A percentile compares a stretch with the other conserved stretches of the same genome.
Conservation (phyloP, 1,140 invertebrate species). For the Drosophila ananassae region DNA sequence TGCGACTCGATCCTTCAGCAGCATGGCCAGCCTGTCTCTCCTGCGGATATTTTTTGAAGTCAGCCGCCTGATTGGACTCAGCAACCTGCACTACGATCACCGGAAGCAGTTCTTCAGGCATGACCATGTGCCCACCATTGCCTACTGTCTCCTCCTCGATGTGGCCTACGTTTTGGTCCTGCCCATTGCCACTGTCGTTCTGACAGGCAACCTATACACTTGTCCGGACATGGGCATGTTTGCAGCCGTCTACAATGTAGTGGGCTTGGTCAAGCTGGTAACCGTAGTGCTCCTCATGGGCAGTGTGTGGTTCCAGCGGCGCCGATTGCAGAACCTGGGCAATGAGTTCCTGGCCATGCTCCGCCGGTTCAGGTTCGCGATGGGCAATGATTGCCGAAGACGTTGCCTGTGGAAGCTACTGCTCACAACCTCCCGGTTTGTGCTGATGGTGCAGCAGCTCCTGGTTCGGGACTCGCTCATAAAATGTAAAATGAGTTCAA, state of each 20-base stretch:
- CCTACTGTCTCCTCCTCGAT: constrained; percentile 48
- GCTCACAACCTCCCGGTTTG: constrained; percentile 32
- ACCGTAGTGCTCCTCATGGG: constrained; percentile 20
- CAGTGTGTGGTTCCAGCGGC: constrained; percentile 34
- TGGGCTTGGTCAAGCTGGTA: constrained; percentile 17
- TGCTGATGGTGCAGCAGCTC: constrained; percentile 26
- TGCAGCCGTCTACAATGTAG: constrained; percentile 37
- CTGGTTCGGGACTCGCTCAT: constrained; percentile 26
- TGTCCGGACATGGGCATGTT: constrained; percentile 47
- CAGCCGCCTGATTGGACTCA: constrained; percentile 41
- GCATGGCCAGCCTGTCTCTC: constrained; percentile 15
- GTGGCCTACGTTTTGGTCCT: constrained; percentile 41
- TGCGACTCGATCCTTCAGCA: neutral
- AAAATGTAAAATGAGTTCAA: constrained; percentile 1
- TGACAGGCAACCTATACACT: constrained; percentile 27
- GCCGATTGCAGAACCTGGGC: constrained; percentile 13
- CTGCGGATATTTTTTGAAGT: constrained; percentile 40
- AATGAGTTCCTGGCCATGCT: constrained; percentile 32
- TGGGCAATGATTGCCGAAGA: constrained; percentile 11
- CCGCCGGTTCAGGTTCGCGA: constrained; percentile 1
- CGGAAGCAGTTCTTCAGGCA: constrained; percentile 1
- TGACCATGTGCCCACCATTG: constrained; percentile 18
- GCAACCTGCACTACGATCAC: constrained; percentile 41
- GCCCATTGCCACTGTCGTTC: constrained; percentile 21
- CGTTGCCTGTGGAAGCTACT: constrained; percentile 23